phyloP scores from a whole-genome alignment of 2,797 vertebrate species.

The Characodon lateralis region DNA sequence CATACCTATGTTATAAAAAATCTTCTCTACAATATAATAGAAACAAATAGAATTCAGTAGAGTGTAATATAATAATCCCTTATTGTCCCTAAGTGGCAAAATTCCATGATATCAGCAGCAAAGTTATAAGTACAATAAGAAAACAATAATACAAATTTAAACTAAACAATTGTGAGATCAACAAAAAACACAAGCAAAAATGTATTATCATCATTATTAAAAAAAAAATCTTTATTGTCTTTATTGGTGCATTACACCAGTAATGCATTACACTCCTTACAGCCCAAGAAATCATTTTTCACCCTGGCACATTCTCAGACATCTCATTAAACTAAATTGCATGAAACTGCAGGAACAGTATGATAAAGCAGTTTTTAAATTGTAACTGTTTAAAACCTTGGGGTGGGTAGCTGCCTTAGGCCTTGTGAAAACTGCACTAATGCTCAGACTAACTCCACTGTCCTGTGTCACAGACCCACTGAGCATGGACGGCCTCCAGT shows the following conservation, averaged over 20 bases:
- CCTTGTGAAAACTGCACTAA: no score
- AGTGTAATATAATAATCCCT: no score
- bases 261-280: no score
- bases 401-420: not conserved
- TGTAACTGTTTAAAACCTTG: not conserved
- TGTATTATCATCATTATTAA: no score
- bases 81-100: no score
- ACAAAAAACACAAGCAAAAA: no score
- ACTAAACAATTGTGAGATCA: no score
- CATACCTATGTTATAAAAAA: no score
- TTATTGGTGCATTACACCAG: not conserved
- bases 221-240: not conserved
- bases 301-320: not conserved
- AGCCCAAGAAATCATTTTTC: not conserved
- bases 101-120: no score
- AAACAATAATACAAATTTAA: no score
- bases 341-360: not conserved
- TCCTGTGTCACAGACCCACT: conserved; percentile 82
- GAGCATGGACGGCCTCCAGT: conserved; percentile 91
- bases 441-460: not conserved
- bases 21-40: no score
- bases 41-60: no score
- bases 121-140: not conserved
- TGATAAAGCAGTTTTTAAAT: not conserved
- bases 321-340: not conserved